Conservation (phyloP, 2,113 vertebrate genomes). For the Lepisosteus osseus region DNA sequence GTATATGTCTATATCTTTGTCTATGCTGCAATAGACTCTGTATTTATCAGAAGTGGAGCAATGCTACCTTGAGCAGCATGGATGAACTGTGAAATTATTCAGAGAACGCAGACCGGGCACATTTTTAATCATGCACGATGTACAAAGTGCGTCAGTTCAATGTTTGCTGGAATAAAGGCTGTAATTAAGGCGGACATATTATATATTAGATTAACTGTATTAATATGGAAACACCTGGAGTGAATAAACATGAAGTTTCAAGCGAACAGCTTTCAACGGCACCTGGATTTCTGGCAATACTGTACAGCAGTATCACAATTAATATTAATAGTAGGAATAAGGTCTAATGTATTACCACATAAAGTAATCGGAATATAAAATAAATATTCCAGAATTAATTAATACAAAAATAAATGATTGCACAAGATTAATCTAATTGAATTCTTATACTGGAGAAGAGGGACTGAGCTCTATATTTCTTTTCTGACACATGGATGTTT, state of each 20-base stretch:
- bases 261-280: slow-evolving; percentile 36
- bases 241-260: slow-evolving; percentile 56
- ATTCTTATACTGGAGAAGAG: no score
- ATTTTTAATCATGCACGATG: slow-evolving; percentile 34
- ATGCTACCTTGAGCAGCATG: slow-evolving; percentile 19
- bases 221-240: slow-evolving; percentile 63
- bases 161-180: slow-evolving; percentile 33
- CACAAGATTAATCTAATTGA: no score
- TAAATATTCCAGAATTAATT: no score
- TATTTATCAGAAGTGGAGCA: slow-evolving; percentile 17
- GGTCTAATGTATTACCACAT: slow-evolving; percentile 13
- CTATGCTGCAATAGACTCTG: slow-evolving; percentile 10
- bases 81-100: slow-evolving; percentile 29
- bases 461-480: no score
- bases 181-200: slow-evolving; percentile 61
- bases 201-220: slow-evolving; percentile 60
- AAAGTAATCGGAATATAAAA: not conserved
- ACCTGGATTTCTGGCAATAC: slow-evolving; percentile 24
- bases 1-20: slow-evolving; percentile 1
- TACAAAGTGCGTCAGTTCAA: slow-evolving; percentile 29
- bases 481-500: no score
- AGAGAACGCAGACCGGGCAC: slow-evolving; percentile 23
- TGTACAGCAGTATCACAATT: not conserved
- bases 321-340: not conserved
- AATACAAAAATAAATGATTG: no score